A percentile compares a stretch with the other conserved stretches of the same genome.
These are phyloP conservation scores for Drosophila orosa DNA, from an alignment of 1,140 invertebrate species.

Conservation along the genomic window DNA sequence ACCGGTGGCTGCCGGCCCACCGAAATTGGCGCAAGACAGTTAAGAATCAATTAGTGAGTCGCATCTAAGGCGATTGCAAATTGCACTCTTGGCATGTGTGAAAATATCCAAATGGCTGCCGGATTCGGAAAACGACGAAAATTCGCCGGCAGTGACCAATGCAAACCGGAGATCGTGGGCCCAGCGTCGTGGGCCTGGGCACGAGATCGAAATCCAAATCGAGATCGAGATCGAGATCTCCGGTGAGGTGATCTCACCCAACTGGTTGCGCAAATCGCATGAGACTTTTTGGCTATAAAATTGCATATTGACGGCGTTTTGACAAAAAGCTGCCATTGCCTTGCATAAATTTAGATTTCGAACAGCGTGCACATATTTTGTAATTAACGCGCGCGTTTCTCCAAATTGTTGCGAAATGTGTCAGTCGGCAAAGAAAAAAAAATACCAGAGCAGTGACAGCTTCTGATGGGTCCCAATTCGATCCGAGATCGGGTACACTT, in stretches of 20 bases:
- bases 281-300: constrained; percentile 50
- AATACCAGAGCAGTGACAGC: constrained; percentile 59
- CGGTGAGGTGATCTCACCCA: constrained; percentile 28
- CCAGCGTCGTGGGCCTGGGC: constrained; percentile 13
- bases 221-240: constrained; percentile 15
- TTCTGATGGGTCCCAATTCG: constrained; percentile 22
- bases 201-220: constrained; percentile 9
- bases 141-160: constrained; percentile 18
- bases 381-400: constrained; percentile 63
- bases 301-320: constrained; percentile 62
- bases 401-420: constrained; percentile 33
- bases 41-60: constrained; percentile 75
- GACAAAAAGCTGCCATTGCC: constrained; percentile 51
- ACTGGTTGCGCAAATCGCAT: constrained; percentile 27
- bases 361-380: constrained; percentile 57
- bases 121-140: constrained; percentile 38
- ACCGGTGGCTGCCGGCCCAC: constrained; percentile 17
- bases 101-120: constrained; percentile 58
- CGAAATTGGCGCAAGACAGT: constrained; percentile 50
- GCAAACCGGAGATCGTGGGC: constrained; percentile 20
- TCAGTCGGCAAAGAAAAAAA: constrained; percentile 25
- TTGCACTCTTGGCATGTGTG: constrained; percentile 58
- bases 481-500: constrained; percentile 22
- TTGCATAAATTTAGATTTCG: constrained; percentile 62
- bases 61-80: constrained; percentile 65